phyloP scores from a whole-genome alignment of 2,888 invertebrate genomes.

The Cylloceria caligata region DNA sequence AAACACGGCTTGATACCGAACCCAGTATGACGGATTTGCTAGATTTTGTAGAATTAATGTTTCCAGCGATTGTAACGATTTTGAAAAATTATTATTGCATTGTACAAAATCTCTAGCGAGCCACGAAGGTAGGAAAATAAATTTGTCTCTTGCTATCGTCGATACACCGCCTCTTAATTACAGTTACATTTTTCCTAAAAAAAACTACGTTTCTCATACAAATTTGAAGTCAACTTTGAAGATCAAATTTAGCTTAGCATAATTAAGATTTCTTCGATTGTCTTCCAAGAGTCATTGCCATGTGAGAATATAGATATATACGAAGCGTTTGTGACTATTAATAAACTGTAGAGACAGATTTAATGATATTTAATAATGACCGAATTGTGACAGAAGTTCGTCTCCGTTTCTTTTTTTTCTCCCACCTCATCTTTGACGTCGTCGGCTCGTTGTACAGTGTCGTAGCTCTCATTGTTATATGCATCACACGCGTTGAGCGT shows the following conservation, averaged over 20 bases:
- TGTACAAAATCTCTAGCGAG: neutral
- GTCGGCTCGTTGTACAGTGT: conserved; percentile 6
- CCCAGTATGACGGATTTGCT: neutral
- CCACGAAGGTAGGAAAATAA: neutral
- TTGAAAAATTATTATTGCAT: neutral
- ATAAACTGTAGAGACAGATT: conserved; percentile 33
- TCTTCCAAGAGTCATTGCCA: conserved; percentile 27
- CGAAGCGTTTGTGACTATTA: conserved; percentile 19
- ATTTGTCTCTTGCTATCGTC: neutral
- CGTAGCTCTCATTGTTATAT: conserved; percentile 53
- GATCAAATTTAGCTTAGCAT: too few relatives aligned
- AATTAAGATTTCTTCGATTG: too few relatives aligned
- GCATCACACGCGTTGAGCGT: conserved; percentile 54
- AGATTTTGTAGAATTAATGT: conserved; percentile 11
- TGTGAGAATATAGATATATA: neutral
- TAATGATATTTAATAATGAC: conserved; percentile 52
- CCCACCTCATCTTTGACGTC: conserved; percentile 23
- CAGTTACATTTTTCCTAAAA: neutral
- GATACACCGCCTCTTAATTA: neutral
- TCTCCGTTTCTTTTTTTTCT: conserved; percentile 15
- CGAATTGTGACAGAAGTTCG: conserved; percentile 18
- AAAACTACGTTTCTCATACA: too few relatives aligned
- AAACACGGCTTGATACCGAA: neutral
- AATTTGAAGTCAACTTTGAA: too few relatives aligned
- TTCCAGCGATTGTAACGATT: conserved; percentile 32